Evolutionary conservation across 2,888 invertebrate genomes (phyloP).

Genomic region (Dermolepida albohirtum): DNA sequence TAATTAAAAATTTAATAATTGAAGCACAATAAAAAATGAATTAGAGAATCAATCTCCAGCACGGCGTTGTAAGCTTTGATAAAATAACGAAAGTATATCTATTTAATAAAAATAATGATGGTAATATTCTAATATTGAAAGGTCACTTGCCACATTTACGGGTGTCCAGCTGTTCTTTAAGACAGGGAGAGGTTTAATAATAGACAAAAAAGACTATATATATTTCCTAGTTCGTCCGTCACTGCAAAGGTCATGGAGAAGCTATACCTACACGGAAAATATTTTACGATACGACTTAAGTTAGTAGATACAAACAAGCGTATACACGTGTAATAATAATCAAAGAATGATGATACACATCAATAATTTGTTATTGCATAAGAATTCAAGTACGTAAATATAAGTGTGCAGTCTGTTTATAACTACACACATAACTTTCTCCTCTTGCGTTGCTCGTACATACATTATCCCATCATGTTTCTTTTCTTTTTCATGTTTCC

Average conservation of each 20-base stretch:
- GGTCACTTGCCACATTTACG: slow-evolving; percentile 29
- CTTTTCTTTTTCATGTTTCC: neutral
- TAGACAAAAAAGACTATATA: slow-evolving; percentile 14
- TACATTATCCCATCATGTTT: slow-evolving; percentile 16
- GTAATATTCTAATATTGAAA: slow-evolving; percentile 34
- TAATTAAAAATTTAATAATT: slow-evolving; percentile 31
- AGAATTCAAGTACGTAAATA: slow-evolving; percentile 24
- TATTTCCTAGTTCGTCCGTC: slow-evolving; percentile 24
- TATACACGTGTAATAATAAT: slow-evolving; percentile 22
- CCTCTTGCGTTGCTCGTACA: slow-evolving; percentile 12
- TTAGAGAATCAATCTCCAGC: slow-evolving; percentile 8
- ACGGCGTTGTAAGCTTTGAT: neutral
- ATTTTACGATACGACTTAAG: neutral
- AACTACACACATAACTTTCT: slow-evolving; percentile 24
- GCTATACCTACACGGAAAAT: slow-evolving; percentile 9
- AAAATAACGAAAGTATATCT: slow-evolving; percentile 17
- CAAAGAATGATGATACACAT: slow-evolving; percentile 38
- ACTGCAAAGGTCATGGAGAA: slow-evolving; percentile 13
- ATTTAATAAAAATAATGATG: slow-evolving; percentile 10
- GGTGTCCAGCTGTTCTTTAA: slow-evolving; percentile 38
- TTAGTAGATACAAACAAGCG: slow-evolving; percentile 7
- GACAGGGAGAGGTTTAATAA: neutral
- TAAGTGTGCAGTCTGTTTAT: neutral
- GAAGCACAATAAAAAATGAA: slow-evolving; percentile 4
- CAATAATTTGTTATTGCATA: slow-evolving; percentile 39